Conservation (phyloP, 64 coral and sea anemone genomes). For the Stylophora pistillata region DNA sequence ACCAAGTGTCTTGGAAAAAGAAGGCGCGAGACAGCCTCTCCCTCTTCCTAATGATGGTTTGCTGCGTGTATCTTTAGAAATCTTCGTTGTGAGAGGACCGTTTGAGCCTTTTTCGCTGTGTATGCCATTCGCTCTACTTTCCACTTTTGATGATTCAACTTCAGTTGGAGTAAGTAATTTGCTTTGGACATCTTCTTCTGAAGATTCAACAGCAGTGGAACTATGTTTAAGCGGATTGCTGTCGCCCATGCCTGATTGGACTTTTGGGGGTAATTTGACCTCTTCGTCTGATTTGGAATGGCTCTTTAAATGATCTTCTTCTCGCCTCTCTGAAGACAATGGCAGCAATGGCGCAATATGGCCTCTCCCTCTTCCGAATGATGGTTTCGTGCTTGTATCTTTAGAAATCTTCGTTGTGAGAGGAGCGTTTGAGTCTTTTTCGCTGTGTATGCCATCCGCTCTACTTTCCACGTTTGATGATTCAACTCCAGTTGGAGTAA, state of each 20-base stretch:
- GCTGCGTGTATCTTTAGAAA: not conserved
- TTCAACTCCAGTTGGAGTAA: not conserved
- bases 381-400: not conserved
- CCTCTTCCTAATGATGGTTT: not conserved
- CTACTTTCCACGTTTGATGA: not conserved
- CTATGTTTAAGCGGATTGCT: not conserved
- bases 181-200: too few relatives aligned
- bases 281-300: not conserved
- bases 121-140: not conserved
- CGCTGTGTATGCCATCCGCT: too few relatives aligned
- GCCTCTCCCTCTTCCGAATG: not conserved
- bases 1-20: not conserved
- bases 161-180: not conserved
- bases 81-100: not conserved
- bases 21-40: not conserved
- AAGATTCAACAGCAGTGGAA: too few relatives aligned
- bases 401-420: not conserved
- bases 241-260: not conserved
- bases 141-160: not conserved
- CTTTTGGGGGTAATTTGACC: too few relatives aligned
- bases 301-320: too few relatives aligned
- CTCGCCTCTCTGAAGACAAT: too few relatives aligned
- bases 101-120: not conserved
- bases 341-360: too few relatives aligned
- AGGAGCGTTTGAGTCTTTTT: too few relatives aligned